A percentile compares a stretch with the other conserved stretches of the same genome.
Evolutionary conservation across 1,140 invertebrate genomes (phyloP).

Genomic region (Rhyacophila brunnea): DNA sequence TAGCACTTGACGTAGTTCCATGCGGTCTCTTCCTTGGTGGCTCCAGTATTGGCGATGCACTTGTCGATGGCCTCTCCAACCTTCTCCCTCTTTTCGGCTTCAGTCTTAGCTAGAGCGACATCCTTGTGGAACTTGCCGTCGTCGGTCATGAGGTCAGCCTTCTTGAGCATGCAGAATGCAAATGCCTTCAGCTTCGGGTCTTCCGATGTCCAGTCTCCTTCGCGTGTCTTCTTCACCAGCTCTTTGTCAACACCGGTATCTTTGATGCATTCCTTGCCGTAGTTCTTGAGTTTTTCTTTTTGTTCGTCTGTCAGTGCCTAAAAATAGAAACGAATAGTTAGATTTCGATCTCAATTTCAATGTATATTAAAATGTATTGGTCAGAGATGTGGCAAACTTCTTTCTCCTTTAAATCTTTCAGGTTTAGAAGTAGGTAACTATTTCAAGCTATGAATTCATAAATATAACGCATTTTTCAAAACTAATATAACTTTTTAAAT

Average conservation of each 20-base stretch:
- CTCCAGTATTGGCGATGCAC: neutral
- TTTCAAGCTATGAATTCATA: too few species aligned
- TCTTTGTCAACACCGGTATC: constrained; percentile 22
- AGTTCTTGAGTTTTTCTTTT: constrained; percentile 20
- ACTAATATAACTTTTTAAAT: too few species aligned
- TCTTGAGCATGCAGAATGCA: constrained; percentile 28
- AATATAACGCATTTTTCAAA: too few species aligned
- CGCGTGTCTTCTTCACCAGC: constrained; percentile 17
- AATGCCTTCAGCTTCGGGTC: constrained; percentile 22
- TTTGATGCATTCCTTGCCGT: constrained; percentile 17
- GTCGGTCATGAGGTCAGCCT: constrained; percentile 17
- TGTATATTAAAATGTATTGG: too few species aligned
- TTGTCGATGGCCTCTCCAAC: constrained; percentile 17
- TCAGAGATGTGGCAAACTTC: too few species aligned
- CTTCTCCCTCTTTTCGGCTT: neutral
- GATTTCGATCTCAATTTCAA: too few species aligned
- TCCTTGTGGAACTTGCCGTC: constrained; percentile 27
- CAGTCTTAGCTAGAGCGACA: constrained; percentile 11
- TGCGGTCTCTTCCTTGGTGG: neutral
- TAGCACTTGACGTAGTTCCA: constrained; percentile 24
- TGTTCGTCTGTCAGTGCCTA: constrained; percentile 28
- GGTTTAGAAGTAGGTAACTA: too few species aligned
- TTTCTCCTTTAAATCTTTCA: too few species aligned
- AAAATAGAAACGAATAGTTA: too few species aligned
- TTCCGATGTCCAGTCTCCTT: constrained; percentile 16